Base-by-base conservation (phyloP, 2,113 vertebrate genomes). In the Chloropsis hardwickii region DNA sequence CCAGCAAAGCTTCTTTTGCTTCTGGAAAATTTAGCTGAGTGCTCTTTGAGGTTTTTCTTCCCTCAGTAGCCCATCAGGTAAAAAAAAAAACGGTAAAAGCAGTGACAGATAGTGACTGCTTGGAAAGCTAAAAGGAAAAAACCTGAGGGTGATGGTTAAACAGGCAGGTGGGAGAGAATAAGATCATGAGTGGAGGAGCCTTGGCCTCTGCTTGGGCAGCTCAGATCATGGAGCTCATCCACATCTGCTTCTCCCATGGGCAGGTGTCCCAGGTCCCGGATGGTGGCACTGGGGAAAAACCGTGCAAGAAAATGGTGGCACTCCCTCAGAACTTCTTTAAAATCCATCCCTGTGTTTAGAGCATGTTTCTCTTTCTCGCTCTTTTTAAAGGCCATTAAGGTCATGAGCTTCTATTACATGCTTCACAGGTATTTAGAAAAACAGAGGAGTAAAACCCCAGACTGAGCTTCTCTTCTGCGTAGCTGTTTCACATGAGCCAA, bases 281-380 rank as follows among this genome's bases (percentile, higher is more conserved):
- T 29, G 16, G 6, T 37, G 58, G 10, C 54, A 86, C 48, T 31
- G 57, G 22, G 20, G 5, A 25, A 90, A 85, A 90, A 70, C 50
- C 0, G 0, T 18, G 22, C 19, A 12, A 48, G n/a, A 69, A 83
- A 70, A 70, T 27, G 2, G 29, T 48, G 39, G 4, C 42, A 3
- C 14, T 29, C 12, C 15, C 39, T 77, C 54, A 47, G 53, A 82
- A 53, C 21, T 27, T 58, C 40, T 42, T 81, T 64, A 56, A 76
- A 85, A 76, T 14, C 33, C 3, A 2, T 17, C 17, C 14, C 13
- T 83, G 29, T 58, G 24, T 60, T 78, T 44, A 74, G 24, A 86
- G 4, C 13, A 67, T 37, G 10, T 77, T 76, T 65, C 39, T 78
- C 39, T 65, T 82, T 61, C 57, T 57, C 51, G 17, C 10, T 53